Evolutionary conservation across 1,140 invertebrate genomes (phyloP), one percentile per base, ranked within the genome.

Genomic region (Rhyacophila brunnea): DNA sequence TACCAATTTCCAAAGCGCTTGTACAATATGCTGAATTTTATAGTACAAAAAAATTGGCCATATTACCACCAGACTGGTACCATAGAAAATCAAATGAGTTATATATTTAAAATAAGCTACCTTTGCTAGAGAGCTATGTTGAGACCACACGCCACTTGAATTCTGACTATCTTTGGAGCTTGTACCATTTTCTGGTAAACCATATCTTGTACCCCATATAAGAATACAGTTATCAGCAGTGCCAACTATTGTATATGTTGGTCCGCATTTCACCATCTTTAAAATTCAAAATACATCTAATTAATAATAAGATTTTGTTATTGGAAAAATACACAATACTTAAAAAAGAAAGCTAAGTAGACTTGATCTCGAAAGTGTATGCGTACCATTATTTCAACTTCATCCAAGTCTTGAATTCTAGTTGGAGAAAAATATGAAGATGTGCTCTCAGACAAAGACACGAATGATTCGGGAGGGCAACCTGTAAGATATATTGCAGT

Each of bases 161-260:
- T 50, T 43, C 52, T 57, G 13, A 46, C 51, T 61, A 40, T 58
- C 44, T 1, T 14, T n/a, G 15, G 19, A 35, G n/a, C 19, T 48
- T 40, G 20, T 52, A 65, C 62, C 66, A 66, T 60, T 60, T 69
- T 75, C 64, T 50, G 72, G 67, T 67, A 78, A 45, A 0, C 73
- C 70, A 70, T 77, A 77, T 4, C 79, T 73, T 10, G 84, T 81
- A 14, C 88, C 88, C 86, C 88, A 90, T 58, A 89, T 83, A 47
- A 85, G 84, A 1, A 90, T 72, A 52, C 85, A 81, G 68, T 89
- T 87, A 55, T 88, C 82, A 15, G 80, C 70, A 1, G 86, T 87
- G 34, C 80, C 81, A 34, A 83, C 82, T 19, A 87, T 75, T 1
- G 86, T 87, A 65, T 83, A 89, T 32, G 83, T 83, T 23, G 85